Evolutionary conservation across 2,797 vertebrate genomes (phyloP).

Genomic region (Coluber constrictor): DNA sequence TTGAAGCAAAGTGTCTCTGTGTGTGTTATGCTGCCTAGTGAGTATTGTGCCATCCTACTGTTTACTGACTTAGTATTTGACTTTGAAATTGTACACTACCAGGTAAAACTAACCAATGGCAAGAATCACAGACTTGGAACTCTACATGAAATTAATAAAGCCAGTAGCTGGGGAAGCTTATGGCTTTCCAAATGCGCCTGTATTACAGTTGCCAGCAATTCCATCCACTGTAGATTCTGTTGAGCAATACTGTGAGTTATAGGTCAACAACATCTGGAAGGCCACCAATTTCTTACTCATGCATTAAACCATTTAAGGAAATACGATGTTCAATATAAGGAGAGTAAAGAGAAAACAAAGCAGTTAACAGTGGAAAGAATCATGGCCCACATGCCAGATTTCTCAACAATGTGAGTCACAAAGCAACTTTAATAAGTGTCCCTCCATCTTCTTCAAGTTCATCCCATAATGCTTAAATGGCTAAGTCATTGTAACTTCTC

Average conservation of each 20-base stretch:
- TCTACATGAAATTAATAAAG: not conserved
- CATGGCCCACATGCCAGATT: not conserved
- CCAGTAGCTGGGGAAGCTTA: not conserved
- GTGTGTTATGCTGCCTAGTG: not conserved
- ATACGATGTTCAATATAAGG: not conserved
- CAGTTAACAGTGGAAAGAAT: not conserved
- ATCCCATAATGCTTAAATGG: not conserved
- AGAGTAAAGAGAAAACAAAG: not conserved
- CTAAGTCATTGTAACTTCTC: not conserved
- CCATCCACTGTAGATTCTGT: not conserved
- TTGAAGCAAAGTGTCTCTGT: not conserved
- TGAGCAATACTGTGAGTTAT: not conserved
- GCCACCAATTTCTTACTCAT: not conserved
- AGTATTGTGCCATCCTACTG: not conserved
- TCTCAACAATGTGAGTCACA: not conserved
- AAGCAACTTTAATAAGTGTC: not conserved
- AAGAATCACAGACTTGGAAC: not conserved
- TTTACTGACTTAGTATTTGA: not conserved
- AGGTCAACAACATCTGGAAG: not conserved
- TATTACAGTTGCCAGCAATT: not conserved
- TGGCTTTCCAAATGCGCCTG: not conserved
- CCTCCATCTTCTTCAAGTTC: not conserved
- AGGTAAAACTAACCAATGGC: not conserved
- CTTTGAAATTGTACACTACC: not conserved
- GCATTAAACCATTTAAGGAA: not conserved